phyloP scores from a whole-genome alignment of 2,113 vertebrate genomes.

The Chionodraco myersi region DNA sequence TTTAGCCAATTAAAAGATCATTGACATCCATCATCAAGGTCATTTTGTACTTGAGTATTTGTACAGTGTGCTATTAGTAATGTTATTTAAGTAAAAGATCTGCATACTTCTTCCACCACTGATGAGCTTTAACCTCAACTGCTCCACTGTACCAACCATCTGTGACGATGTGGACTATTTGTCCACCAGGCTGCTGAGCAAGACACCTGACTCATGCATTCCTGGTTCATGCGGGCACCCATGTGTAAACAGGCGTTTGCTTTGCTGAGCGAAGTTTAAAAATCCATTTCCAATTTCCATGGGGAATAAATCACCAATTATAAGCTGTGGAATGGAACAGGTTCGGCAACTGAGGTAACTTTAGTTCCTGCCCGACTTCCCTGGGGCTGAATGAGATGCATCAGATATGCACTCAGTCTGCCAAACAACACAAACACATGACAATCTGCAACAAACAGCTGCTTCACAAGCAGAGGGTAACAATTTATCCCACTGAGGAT shows the following conservation, averaged over 20 bases:
- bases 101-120: too few relatives aligned
- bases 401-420: neutral
- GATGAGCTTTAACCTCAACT: neutral
- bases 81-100: too few relatives aligned
- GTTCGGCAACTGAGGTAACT: conserved; percentile 24
- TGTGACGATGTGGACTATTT: neutral
- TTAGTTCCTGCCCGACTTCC: conserved; percentile 14
- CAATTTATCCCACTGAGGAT: neutral
- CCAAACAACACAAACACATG: conserved; percentile 19
- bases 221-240: neutral
- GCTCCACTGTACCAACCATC: neutral
- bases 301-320: neutral
- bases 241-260: conserved; percentile 9
- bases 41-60: too few relatives aligned
- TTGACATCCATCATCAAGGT: too few relatives aligned
- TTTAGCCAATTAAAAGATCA: too few relatives aligned
- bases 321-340: neutral
- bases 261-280: neutral
- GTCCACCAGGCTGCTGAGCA: neutral
- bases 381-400: conserved; percentile 2
- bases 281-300: neutral
- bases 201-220: neutral
- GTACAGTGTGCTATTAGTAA: too few relatives aligned
- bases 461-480: neutral
- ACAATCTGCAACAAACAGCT: conserved; percentile 2